A percentile compares a stretch with the other conserved stretches of the same genome.
Conservation (phyloP, 1,140 invertebrate genomes). For the Procambarus virginalis region DNA sequence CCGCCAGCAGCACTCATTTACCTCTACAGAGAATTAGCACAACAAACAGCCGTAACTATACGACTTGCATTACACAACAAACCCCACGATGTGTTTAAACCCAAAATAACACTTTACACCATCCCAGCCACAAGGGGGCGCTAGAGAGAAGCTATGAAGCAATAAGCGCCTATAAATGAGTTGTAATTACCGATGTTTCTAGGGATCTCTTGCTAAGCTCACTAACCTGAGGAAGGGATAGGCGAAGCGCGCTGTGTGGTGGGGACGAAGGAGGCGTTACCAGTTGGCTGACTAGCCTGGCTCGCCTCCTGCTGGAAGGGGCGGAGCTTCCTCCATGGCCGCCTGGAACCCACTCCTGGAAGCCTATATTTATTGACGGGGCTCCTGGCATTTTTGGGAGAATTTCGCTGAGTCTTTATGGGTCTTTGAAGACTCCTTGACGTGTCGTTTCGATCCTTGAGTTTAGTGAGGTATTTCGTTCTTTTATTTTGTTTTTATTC, state of each 20-base stretch:
- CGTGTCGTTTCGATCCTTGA: background rate
- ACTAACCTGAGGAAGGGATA: background rate
- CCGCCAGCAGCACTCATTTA: too few species aligned
- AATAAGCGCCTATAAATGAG: too few species aligned
- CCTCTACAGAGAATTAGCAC: too few species aligned
- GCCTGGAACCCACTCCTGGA: background rate
- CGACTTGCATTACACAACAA: too few species aligned
- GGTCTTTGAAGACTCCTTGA: background rate
- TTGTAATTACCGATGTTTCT: too few species aligned
- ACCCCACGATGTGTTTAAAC: too few species aligned
- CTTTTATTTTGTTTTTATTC: background rate
- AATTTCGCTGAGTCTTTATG: background rate
- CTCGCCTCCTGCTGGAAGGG: constrained; percentile 11
- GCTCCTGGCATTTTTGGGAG: background rate
- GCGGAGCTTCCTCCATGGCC: constrained; percentile 14
- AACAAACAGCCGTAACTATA: too few species aligned
- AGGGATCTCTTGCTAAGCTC: too few species aligned
- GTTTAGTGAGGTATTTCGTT: background rate
- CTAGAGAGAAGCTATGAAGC: too few species aligned
- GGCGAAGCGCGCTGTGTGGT: background rate
- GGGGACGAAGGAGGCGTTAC: background rate
- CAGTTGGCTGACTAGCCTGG: background rate
- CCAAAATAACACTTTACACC: too few species aligned
- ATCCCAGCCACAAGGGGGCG: too few species aligned
- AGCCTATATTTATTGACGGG: background rate